Conservation (phyloP, 2,113 vertebrate species). For the Hypanus sabinus region DNA sequence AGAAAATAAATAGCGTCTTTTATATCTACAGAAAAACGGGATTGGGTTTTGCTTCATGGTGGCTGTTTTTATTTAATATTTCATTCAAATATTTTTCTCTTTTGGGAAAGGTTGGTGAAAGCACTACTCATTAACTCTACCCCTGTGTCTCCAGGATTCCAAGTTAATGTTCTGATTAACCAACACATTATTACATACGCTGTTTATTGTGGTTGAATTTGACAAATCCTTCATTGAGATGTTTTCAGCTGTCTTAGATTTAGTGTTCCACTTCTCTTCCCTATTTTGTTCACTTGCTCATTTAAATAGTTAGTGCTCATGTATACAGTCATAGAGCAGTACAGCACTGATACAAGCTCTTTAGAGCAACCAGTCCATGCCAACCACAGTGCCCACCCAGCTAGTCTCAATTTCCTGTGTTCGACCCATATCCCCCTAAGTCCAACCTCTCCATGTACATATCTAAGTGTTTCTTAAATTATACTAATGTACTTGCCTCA, state of each 20-base stretch:
- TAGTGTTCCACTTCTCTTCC: neutral
- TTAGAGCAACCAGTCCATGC: too few species aligned
- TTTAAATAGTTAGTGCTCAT: neutral
- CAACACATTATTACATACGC: neutral
- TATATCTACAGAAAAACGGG: neutral
- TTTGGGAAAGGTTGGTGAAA: neutral
- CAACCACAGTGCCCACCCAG: too few species aligned
- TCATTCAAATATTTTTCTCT: neutral
- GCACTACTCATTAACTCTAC: neutral
- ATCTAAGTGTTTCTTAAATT: too few species aligned
- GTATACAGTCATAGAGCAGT: too few species aligned
- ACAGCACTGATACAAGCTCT: too few species aligned
- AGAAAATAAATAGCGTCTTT: neutral
- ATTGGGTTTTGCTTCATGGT: neutral
- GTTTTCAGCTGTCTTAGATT: neutral
- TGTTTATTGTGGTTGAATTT: slow-evolving; percentile 16
- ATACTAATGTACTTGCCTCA: too few species aligned
- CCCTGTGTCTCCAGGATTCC: neutral
- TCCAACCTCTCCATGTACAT: too few species aligned
- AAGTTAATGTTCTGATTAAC: neutral
- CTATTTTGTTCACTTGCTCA: neutral
- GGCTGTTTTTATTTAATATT: neutral
- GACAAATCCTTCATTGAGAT: neutral
- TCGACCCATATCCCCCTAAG: too few species aligned
- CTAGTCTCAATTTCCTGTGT: too few species aligned